Evolutionary conservation across 2,797 vertebrate species (phyloP), one percentile per base, ranked within the genome.

Genomic region (Diplodus sargus): DNA sequence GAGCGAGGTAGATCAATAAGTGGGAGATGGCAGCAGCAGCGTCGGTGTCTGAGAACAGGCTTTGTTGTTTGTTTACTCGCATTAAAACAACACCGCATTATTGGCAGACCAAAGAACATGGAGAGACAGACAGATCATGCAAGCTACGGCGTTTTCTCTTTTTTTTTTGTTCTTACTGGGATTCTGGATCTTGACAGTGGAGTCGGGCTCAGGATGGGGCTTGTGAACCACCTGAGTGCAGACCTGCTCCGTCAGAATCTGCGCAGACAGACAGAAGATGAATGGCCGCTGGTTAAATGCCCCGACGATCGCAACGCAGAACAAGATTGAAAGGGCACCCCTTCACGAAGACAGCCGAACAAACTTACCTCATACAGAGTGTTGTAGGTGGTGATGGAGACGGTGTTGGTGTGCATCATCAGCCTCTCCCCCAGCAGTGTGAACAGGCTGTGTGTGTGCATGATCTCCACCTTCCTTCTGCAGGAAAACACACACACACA

Each of bases 371-470:
- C 98, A 83, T 99, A 99, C 58, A 99, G 96, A 0, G 98, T 99
- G 95, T 99, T 99, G 90, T 99, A 99, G 47, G 98, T 99, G 87
- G 98, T 99, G 88, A 99, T 94, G 0, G 98, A 98, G 89, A 99
- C 97, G 0, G 98, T 99, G 92, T 97, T 99, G 84, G 98, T 99
- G 93, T 99, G 98, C 91, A 99, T 95, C 98, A 99, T 99, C 92
- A 99, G 93, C 64, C 98, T 95, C 87, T 99, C 98, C 74, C 98
- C 98, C 70, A 99, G 96, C 76, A 99, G 95, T 3, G 98, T 99
- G 94, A 99, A 99, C 75, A 99, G 96, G 86, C 98, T 99, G 93
- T 99, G 98, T 57, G 98, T 99, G 88, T 99, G 98, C 98, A 99
- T 99, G 90, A 99, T 99, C 95, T 99, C 98, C 85, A 99, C 98